Evolutionary conservation across 2,113 vertebrate species (phyloP).

Genomic region (Plecotus auritus): DNA sequence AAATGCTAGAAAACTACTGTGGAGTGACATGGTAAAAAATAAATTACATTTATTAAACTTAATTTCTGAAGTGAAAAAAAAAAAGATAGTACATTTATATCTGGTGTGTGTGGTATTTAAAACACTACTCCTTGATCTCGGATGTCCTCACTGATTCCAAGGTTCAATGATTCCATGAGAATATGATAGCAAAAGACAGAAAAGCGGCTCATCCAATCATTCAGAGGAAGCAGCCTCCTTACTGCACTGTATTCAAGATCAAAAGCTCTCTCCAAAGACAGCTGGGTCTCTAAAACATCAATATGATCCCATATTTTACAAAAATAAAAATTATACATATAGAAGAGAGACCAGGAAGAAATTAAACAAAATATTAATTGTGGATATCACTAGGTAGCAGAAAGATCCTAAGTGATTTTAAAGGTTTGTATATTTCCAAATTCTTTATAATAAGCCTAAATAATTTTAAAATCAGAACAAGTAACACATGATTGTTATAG

Average conservation of each 20-base stretch:
- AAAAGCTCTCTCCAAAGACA: background rate
- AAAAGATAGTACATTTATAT: background rate
- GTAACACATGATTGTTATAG: background rate
- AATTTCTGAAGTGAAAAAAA: conserved; percentile 2
- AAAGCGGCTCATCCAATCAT: background rate
- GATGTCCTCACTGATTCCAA: background rate
- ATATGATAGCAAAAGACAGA: background rate
- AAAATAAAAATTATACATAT: background rate
- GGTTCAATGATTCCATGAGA: background rate
- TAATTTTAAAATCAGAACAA: background rate
- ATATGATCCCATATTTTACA: background rate
- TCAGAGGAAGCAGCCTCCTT: background rate
- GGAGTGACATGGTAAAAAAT: background rate
- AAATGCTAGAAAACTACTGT: background rate
- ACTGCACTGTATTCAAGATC: background rate
- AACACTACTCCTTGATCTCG: background rate
- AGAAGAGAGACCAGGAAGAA: background rate
- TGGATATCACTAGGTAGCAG: background rate
- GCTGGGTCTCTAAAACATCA: background rate
- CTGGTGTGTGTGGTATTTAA: background rate
- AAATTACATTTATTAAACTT: background rate
- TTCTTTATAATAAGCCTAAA: background rate
- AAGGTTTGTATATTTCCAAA: background rate
- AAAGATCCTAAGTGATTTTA: background rate
- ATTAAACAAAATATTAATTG: background rate